Conservation (phyloP, 2,888 invertebrate species). For the Orchesella flavescens region DNA sequence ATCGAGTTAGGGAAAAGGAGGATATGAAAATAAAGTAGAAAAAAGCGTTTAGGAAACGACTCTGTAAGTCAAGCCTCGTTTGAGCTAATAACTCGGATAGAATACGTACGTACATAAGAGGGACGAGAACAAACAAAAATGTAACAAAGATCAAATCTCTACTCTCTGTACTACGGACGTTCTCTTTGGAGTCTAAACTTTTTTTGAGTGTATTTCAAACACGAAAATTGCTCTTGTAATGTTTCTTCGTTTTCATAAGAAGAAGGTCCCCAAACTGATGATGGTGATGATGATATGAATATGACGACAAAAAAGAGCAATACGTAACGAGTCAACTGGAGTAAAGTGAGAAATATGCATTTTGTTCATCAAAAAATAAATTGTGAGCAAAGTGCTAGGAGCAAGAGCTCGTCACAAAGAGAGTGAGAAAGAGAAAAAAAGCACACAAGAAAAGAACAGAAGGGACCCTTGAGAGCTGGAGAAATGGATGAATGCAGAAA, state of each 20-base stretch:
- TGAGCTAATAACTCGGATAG: slow-evolving; percentile 30
- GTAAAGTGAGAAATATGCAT: not conserved
- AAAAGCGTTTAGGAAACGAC: not conserved
- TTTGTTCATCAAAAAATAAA: not conserved
- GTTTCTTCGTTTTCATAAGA: not conserved
- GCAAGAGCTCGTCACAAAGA: no score
- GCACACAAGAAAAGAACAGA: not conserved
- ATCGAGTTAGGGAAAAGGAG: no score
- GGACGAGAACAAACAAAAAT: not conserved
- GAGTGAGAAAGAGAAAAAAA: not conserved
- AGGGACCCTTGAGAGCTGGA: not conserved
- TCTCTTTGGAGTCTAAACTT: no score
- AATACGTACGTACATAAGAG: no score
- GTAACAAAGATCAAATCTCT: not conserved
- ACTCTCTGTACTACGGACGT: no score
- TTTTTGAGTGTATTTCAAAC: not conserved
- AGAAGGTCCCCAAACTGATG: slow-evolving; percentile 25
- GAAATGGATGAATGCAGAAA: not conserved
- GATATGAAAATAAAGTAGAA: no score
- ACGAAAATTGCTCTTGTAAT: slow-evolving; percentile 5
- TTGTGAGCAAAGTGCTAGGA: not conserved
- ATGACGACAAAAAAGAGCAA: not conserved
- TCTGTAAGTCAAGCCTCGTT: slow-evolving; percentile 61
- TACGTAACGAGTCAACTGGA: not conserved
- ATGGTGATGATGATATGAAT: not conserved